Evolutionary conservation across 2,113 vertebrate genomes (phyloP).

Genomic region (Genyomyrus donnyi): DNA sequence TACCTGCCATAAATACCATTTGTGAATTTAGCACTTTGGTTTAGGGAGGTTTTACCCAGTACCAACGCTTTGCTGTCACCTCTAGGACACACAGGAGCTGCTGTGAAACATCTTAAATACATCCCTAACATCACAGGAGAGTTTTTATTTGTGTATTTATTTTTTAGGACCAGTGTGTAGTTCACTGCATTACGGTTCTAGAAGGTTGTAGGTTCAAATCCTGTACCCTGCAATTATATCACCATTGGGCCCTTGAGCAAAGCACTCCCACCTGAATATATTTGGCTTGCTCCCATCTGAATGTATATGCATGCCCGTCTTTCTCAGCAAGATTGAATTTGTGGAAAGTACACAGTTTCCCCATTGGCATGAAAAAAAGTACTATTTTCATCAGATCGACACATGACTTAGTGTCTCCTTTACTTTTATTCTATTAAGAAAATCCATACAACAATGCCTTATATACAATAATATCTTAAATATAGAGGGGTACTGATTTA

Average conservation of each 20-base stretch:
- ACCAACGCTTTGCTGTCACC: background rate
- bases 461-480: background rate
- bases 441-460: background rate
- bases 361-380: background rate
- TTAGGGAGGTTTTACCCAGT: background rate
- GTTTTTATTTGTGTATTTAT: background rate
- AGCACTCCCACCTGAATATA: background rate
- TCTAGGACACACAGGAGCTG: background rate
- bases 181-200: background rate
- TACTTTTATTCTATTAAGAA: background rate
- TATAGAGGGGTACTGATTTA: background rate
- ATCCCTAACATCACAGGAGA: background rate
- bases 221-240: background rate
- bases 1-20: background rate
- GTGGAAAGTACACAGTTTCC: background rate
- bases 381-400: background rate
- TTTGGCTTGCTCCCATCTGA: background rate
- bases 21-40: background rate
- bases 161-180: background rate
- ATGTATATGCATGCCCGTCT: background rate
- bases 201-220: background rate
- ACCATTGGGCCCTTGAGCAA: background rate
- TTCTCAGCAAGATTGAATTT: background rate
- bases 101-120: background rate
- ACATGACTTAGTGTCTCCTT: background rate